A percentile compares a stretch with the other conserved stretches of the same genome.
phyloP scores from a whole-genome alignment of 35 echinoderm and acorn worm genomes.

The Acanthaster planci region DNA sequence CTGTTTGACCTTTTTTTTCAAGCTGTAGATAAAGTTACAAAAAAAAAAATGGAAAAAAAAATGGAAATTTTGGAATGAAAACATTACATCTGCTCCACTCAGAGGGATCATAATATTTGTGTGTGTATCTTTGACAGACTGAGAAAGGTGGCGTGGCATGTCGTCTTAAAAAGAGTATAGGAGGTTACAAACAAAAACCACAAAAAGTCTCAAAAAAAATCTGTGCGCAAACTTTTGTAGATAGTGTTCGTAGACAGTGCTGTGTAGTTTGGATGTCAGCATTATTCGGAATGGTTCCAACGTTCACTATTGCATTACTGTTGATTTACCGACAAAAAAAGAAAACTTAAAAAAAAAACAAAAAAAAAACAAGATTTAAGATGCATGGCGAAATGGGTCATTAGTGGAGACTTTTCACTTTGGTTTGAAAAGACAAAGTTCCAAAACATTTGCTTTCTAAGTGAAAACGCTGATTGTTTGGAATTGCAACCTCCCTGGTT shows the following conservation, averaged over 20 bases:
- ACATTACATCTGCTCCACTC: no score
- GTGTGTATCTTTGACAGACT: neutral
- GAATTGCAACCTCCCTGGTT: no score
- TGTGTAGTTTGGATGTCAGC: constrained; percentile 1
- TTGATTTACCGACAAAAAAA: neutral
- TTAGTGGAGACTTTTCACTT: no score
- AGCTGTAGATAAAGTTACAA: constrained; percentile 10
- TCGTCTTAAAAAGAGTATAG: constrained; percentile 19
- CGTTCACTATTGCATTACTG: neutral
- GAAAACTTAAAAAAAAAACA: no score
- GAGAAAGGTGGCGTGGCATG: neutral
- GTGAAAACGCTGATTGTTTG: no score
- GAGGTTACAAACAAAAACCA: neutral
- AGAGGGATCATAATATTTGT: neutral
- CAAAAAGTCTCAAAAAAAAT: neutral
- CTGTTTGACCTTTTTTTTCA: neutral
- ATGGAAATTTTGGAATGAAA: no score
- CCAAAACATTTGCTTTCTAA: no score
- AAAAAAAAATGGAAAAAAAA: no score
- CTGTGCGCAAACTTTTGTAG: constrained; percentile 31
- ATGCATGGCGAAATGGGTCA: no score
- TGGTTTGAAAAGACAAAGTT: no score
- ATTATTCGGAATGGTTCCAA: neutral
- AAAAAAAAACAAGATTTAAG: no score
- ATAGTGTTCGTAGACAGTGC: constrained; percentile 19